phyloP scores from a whole-genome alignment of 2,113 vertebrate species.

The Dasyurus viverrinus region DNA sequence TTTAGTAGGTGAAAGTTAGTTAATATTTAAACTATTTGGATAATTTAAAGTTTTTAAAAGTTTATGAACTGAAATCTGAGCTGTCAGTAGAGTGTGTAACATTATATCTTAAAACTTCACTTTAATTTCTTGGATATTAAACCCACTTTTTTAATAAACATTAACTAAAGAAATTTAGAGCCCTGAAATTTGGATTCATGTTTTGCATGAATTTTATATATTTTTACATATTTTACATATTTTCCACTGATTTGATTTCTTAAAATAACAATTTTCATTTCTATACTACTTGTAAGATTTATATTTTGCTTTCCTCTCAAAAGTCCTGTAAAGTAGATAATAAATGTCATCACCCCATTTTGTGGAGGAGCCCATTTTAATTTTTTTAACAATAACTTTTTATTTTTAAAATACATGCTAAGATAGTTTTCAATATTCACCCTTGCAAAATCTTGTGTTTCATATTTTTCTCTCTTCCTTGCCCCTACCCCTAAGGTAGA shows the following conservation, averaged over 20 bases:
- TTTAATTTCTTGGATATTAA: not conserved
- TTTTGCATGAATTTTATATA: not conserved
- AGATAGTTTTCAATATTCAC: too few species aligned
- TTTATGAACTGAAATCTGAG: not conserved
- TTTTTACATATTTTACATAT: not conserved
- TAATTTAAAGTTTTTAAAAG: not conserved
- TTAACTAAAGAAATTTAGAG: not conserved
- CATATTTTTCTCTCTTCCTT: too few species aligned
- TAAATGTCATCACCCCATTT: not conserved
- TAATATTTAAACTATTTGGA: conserved; percentile 1
- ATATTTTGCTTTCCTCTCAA: not conserved
- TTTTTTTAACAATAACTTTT: too few species aligned
- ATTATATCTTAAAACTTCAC: not conserved
- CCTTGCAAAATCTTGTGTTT: too few species aligned
- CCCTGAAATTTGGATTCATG: not conserved
- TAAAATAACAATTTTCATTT: not conserved
- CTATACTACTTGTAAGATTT: not conserved
- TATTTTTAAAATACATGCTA: too few species aligned
- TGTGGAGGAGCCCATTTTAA: not conserved
- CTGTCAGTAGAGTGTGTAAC: not conserved
- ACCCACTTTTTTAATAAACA: too few species aligned
- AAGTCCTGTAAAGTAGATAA: not conserved
- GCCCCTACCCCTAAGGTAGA: too few species aligned
- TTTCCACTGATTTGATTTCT: not conserved
- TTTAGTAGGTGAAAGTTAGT: not conserved